Conservation (phyloP, 1,140 invertebrate species). For the Pogonomyrmex californicus region DNA sequence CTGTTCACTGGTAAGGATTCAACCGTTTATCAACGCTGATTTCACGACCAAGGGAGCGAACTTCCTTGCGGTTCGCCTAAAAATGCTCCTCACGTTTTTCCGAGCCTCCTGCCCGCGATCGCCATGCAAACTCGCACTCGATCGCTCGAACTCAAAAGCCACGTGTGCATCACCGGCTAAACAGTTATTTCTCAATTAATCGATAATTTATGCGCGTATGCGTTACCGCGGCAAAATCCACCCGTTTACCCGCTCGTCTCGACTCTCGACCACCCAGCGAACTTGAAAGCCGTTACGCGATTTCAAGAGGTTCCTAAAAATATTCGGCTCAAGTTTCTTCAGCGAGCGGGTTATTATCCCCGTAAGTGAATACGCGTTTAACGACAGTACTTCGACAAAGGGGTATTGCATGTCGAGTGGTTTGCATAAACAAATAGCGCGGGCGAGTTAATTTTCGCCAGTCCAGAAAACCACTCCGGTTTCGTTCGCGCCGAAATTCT, state of each 20-base stretch:
- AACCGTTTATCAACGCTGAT: constrained; percentile 50
- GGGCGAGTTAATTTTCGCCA: constrained; percentile 31
- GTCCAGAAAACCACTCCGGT: background rate
- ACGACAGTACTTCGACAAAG: constrained; percentile 9
- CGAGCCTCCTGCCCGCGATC: constrained; percentile 25
- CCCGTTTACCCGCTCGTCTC: background rate
- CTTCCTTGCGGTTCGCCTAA: constrained; percentile 63
- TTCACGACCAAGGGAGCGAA: constrained; percentile 64
- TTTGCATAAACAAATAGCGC: constrained; percentile 63
- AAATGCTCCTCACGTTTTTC: constrained; percentile 56
- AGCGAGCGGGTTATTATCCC: constrained; percentile 49
- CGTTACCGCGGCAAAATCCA: constrained; percentile 26
- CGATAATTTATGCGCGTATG: constrained; percentile 31
- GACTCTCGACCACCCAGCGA: constrained; percentile 53
- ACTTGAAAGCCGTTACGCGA: background rate
- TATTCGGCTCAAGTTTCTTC: constrained; percentile 23
- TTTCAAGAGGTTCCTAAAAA: background rate
- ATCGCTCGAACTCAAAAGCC: constrained; percentile 10
- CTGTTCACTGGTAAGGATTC: background rate
- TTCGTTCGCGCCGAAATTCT: constrained; percentile 11
- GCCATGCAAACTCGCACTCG: constrained; percentile 20
- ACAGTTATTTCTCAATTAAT: constrained; percentile 52
- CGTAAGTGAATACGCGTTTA: constrained; percentile 48
- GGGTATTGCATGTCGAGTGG: background rate
- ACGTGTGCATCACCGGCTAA: background rate